Evolutionary conservation across 2,888 invertebrate species (phyloP), one percentile per base, ranked within the genome.

Genomic region (Alviniconcha strummeri): DNA sequence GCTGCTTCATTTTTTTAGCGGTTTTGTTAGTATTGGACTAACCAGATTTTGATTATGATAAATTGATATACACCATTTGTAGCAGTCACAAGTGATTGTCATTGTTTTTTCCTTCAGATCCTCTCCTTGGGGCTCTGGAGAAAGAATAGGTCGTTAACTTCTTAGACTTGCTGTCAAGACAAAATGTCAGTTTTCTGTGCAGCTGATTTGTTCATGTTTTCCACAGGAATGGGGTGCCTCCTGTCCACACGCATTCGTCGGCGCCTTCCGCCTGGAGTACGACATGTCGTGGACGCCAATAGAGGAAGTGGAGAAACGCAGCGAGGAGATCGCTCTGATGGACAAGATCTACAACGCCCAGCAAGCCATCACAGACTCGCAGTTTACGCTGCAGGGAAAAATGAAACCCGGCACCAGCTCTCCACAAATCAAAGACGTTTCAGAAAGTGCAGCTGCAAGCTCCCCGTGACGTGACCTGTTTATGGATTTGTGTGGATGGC

Each of bases 261-360:
- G 96, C 15, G 95, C 96, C 54, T 97, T 95, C 92, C 94, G 95
- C 89, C 94, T 96, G 80, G 96, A 96, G 92, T 94, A 94, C 74
- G 96, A 97, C 92, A 95, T 95, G 89, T 95, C 96, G 13, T 97
- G 96, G 96, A 96, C 96, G 1, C 94, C 95, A 0, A 89, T 95
- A 78, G 94, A 95, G 36, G 92, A 93, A 54, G 84, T 93, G 4
- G 88, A 89, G 17, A 84, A 88, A 77, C 86, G 90, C 56, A 86
- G 87, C 57, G 83, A 89, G 75, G 91, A 92, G 84, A 89, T 89
- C 75, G 91, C 89, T 2, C 81, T 92, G 15, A 90, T 93, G 71
- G 90, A 92, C 88, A 91, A 91, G 86, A 89, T 93, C 7, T 86
- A 91, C 78, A 89, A 90, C 82, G 88, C 90, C 15, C 91, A 91